Percentiles rank a stretch among this genome's conserved stretches.
Evolutionary conservation across 2,797 vertebrate genomes (phyloP).

Genomic region (Myioborus melanocephalus): DNA sequence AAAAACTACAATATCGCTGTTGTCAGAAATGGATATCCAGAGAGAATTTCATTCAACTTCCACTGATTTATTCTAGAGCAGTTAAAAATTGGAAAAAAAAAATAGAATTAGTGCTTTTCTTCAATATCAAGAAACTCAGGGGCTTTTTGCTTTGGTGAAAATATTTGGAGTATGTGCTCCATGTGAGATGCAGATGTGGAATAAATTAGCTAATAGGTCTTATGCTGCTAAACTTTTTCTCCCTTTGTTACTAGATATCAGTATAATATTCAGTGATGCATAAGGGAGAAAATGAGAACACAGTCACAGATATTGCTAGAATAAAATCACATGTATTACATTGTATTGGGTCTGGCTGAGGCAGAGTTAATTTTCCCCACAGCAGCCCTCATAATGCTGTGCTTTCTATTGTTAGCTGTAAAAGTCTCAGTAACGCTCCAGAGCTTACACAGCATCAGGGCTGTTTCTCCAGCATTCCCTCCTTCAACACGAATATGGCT

Average conservation of each 20-base stretch:
- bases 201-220: background rate
- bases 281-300: background rate
- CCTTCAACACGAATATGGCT: accelerated
- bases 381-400: background rate
- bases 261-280: background rate
- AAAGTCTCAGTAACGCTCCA: background rate
- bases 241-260: background rate
- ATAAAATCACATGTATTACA: background rate
- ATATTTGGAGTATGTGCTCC: background rate
- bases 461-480: background rate
- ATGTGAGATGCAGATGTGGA: background rate
- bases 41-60: background rate
- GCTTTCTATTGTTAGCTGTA: background rate
- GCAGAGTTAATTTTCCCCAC: background rate
- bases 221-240: background rate
- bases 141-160: background rate
- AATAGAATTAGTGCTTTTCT: background rate
- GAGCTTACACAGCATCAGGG: background rate
- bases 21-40: background rate
- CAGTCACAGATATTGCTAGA: background rate
- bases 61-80: background rate
- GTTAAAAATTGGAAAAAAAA: background rate
- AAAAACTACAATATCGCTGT: background rate
- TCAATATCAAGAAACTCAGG: background rate
- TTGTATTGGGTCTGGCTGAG: background rate